Evolutionary conservation across 2,888 invertebrate species (phyloP).

Genomic region (Eugnorisma glareosa): DNA sequence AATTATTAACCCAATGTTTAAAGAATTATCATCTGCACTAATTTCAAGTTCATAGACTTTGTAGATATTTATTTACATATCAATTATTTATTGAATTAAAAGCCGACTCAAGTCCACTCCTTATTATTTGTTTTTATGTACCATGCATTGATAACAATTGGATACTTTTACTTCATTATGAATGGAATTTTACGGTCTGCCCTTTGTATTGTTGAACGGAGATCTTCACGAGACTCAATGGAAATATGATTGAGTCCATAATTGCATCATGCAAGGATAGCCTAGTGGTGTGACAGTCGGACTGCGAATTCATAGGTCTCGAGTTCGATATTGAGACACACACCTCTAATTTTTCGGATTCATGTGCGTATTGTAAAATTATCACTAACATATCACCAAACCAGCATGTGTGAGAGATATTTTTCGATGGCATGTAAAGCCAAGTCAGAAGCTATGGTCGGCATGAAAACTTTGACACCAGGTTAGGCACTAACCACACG

Average conservation of each 20-base stretch:
- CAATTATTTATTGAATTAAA: no score
- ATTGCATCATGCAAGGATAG: neutral
- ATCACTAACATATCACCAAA: no score
- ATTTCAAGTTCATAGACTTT: neutral
- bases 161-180: neutral
- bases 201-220: neutral
- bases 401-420: no score
- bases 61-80: conserved; percentile 17
- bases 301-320: no score
- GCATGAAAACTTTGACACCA: no score
- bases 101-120: no score
- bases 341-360: neutral
- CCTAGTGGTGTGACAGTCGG: no score
- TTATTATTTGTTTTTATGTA: conserved; percentile 9
- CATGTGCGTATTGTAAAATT: neutral
- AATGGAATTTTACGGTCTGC: neutral
- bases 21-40: neutral
- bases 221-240: neutral
- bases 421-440: no score
- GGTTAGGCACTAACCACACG: neutral
- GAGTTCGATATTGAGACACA: neutral
- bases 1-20: neutral
- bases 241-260: neutral
- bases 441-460: no score
- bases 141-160: neutral